These are phyloP conservation scores for Struthidea cinerea DNA, from an alignment of 2,113 vertebrate genomes.

Conservation along the genomic window DNA sequence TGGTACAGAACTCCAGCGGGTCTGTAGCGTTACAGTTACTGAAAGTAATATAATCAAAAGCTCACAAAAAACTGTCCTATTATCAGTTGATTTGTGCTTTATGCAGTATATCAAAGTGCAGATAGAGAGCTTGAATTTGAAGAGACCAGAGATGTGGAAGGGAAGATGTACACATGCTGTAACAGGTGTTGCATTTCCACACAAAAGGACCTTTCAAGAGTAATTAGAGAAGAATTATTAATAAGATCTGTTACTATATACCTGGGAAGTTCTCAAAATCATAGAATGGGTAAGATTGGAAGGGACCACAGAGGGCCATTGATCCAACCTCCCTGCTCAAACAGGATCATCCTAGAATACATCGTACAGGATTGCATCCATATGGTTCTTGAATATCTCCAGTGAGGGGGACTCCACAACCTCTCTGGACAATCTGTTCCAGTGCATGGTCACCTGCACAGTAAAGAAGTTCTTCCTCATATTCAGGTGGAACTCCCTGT, in stretches of 20 bases:
- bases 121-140: background rate
- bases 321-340: background rate
- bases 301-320: background rate
- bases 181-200: background rate
- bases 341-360: background rate
- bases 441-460: rapidly evolving
- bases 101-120: background rate
- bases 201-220: background rate
- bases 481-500: background rate
- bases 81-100: background rate
- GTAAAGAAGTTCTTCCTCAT: background rate
- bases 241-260: background rate
- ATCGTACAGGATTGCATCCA: background rate
- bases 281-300: background rate
- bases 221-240: background rate
- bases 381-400: background rate
- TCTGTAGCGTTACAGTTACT: background rate
- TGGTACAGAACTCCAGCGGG: background rate
- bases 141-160: background rate
- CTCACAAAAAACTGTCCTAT: background rate
- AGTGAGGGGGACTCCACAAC: background rate
- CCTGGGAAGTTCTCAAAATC: background rate
- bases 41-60: background rate
- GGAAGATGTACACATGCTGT: background rate
- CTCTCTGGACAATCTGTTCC: background rate